A percentile compares a stretch with the other conserved stretches of the same genome.
Conservation (phyloP, 2,113 vertebrate species). For the Opisthocomus hoazin region DNA sequence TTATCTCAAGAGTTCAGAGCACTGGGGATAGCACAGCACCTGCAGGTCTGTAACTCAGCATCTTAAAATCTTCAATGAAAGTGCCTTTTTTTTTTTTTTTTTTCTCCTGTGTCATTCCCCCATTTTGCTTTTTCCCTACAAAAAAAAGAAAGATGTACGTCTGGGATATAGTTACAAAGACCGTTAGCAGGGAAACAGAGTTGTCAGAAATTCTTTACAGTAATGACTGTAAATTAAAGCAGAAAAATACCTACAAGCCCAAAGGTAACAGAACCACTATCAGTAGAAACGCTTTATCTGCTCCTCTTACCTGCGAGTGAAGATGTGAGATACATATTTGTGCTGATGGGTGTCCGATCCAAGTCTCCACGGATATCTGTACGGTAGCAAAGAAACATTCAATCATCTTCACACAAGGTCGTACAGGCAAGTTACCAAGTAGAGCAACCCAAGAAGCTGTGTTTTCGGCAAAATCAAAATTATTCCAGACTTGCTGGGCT, state of each 20-base stretch:
- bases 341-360: not conserved
- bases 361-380: not conserved
- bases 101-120: not conserved
- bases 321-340: not conserved
- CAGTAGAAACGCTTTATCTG: not conserved
- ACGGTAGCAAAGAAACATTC: not conserved
- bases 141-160: not conserved
- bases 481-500: not conserved
- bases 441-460: not conserved
- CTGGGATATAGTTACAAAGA: not conserved
- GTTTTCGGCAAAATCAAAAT: not conserved
- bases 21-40: constrained; percentile 58
- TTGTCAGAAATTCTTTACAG: not conserved
- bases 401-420: not conserved
- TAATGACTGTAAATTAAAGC: not conserved
- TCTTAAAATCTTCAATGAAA: constrained; percentile 47
- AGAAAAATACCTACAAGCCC: not conserved
- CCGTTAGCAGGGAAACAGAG: not conserved
- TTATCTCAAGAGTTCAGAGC: constrained; percentile 39
- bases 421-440: not conserved
- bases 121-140: not conserved
- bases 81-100: not conserved
- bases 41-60: constrained; percentile 58
- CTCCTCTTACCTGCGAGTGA: constrained; percentile 14
- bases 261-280: not conserved